Evolutionary conservation across 2,888 invertebrate species (phyloP).

Genomic region (Eucera pruinosa): DNA sequence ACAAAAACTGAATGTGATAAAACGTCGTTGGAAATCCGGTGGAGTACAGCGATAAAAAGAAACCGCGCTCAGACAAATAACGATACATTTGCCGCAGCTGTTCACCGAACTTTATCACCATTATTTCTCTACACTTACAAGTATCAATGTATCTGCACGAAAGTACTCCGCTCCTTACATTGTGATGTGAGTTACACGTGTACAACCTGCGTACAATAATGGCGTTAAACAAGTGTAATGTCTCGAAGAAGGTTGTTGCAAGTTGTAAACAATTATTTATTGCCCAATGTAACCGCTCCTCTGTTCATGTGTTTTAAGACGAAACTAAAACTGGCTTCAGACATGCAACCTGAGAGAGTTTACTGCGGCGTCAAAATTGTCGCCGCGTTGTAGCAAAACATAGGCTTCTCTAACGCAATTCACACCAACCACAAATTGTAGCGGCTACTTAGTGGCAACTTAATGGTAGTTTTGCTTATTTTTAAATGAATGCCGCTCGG

Average conservation of each 20-base stretch:
- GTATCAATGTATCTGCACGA: conserved; percentile 7
- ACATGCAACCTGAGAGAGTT: too few relatives aligned
- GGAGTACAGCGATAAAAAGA: conserved; percentile 41
- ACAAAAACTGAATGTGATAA: conserved; percentile 56
- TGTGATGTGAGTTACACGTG: conserved; percentile 21
- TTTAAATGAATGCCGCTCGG: too few relatives aligned
- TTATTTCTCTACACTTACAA: conserved; percentile 25
- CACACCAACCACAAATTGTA: too few relatives aligned
- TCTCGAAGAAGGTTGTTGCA: conserved; percentile 13
- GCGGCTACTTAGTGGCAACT: too few relatives aligned
- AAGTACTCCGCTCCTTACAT: background rate
- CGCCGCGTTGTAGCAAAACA: too few relatives aligned
- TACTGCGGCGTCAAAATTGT: too few relatives aligned
- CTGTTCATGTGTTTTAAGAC: background rate
- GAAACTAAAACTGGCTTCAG: background rate
- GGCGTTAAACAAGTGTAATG: conserved; percentile 17
- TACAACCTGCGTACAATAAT: background rate
- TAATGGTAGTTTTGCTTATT: too few relatives aligned
- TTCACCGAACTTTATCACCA: conserved; percentile 73
- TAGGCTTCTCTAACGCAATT: too few relatives aligned
- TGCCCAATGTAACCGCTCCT: background rate
- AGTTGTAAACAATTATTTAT: conserved; percentile 35
- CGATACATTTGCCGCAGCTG: conserved; percentile 80
- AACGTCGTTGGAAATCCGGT: conserved; percentile 32
- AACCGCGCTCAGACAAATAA: conserved; percentile 75